A percentile compares a stretch with the other conserved stretches of the same genome.
phyloP scores from a whole-genome alignment of 2,888 invertebrate species.

The Oligia fasciuncula region DNA sequence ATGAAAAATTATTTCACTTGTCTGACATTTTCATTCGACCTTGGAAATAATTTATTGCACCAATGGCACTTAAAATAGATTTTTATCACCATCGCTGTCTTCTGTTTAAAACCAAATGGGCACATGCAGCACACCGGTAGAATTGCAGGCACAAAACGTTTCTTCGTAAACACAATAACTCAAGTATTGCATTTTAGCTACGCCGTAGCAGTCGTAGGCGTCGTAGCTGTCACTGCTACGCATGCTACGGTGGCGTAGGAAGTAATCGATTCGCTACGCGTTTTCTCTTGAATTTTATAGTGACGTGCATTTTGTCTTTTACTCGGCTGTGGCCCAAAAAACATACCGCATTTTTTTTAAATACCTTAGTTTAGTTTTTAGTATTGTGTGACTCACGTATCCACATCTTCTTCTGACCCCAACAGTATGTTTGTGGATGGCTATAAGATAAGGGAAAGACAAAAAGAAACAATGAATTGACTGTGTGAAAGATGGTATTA shows the following conservation, averaged over 20 bases:
- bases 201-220: constrained; percentile 44
- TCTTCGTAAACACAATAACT: constrained; percentile 29
- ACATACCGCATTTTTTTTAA: background rate
- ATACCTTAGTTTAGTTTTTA: background rate
- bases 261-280: constrained; percentile 36
- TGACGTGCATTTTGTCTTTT: background rate
- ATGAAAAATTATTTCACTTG: background rate
- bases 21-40: background rate
- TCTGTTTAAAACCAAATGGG: background rate
- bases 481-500: background rate
- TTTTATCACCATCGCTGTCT: background rate
- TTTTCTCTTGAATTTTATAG: constrained; percentile 7
- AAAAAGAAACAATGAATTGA: background rate
- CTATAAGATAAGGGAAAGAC: background rate
- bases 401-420: too few species aligned
- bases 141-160: background rate
- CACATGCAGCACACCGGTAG: background rate
- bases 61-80: background rate
- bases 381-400: too few species aligned
- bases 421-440: background rate
- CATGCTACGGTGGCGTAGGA: constrained; percentile 45
- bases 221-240: constrained; percentile 46
- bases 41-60: background rate
- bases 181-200: constrained; percentile 42
- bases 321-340: background rate